These are phyloP conservation scores for Gymnosoma rotundatum DNA, from an alignment of 2,888 invertebrate genomes.

Conservation along the genomic window DNA sequence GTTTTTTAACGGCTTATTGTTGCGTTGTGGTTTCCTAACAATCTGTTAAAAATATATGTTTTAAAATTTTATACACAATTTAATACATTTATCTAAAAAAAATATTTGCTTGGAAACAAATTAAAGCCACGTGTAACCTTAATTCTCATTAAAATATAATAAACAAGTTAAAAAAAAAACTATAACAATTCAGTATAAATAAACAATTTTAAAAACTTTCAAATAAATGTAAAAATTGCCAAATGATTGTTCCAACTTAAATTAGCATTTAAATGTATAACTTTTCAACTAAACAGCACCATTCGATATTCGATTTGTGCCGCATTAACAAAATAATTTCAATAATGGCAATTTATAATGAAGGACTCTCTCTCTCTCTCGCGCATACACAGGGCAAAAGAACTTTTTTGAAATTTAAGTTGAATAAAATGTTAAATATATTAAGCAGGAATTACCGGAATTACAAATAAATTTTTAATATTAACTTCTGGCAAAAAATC, in stretches of 20 bases:
- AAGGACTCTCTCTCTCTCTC: no score
- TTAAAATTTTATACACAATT: slow-evolving; percentile 33
- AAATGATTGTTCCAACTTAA: slow-evolving; percentile 29
- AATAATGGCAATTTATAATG: not conserved
- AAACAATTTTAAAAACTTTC: not conserved
- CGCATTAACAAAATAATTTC: slow-evolving; percentile 48
- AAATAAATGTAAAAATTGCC: not conserved
- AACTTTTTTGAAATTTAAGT: no score
- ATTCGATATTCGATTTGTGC: slow-evolving; percentile 33
- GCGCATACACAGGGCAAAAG: no score
- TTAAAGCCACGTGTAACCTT: slow-evolving; percentile 50
- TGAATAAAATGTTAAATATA: no score
- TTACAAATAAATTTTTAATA: no score
- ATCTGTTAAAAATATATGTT: slow-evolving; percentile 20
- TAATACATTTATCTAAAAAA: slow-evolving; percentile 39
- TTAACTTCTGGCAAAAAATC: no score
- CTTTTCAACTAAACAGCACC: not conserved
- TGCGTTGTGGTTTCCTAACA: slow-evolving; percentile 43
- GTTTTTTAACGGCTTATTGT: slow-evolving; percentile 11
- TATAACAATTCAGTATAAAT: not conserved
- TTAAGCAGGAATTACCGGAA: no score
- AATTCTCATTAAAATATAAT: slow-evolving; percentile 33
- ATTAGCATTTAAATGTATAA: slow-evolving; percentile 48
- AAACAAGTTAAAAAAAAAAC: not conserved
- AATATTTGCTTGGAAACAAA: slow-evolving; percentile 21